Percentiles rank a stretch among this genome's conserved stretches.
Conservation (phyloP, 2,888 invertebrate species). For the Argyresthia albistria region DNA sequence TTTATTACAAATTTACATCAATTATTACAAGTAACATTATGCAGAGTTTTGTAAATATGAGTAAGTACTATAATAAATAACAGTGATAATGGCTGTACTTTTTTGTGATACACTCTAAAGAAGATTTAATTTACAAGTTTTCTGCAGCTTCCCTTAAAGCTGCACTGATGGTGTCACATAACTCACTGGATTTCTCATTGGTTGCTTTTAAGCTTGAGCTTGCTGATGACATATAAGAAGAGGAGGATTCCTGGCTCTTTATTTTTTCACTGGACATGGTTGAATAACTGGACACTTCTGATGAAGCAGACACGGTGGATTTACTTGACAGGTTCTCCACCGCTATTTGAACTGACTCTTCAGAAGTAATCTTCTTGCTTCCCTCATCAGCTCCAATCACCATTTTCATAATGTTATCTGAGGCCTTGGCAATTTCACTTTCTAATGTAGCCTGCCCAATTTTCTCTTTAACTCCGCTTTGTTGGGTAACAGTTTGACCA, state of each 20-base stretch:
- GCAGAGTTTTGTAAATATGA: background rate
- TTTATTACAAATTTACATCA: background rate
- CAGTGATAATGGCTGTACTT: background rate
- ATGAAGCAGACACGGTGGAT: background rate
- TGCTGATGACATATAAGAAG: slow-evolving; percentile 16
- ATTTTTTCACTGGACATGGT: slow-evolving; percentile 4
- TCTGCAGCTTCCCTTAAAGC: slow-evolving; percentile 32
- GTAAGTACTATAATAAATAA: background rate
- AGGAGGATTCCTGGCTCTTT: slow-evolving; percentile 6
- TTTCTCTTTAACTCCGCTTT: background rate
- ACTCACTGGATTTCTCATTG: slow-evolving; percentile 22
- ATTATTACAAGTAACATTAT: background rate
- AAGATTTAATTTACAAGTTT: slow-evolving; percentile 18
- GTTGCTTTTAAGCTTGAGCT: slow-evolving; percentile 20
- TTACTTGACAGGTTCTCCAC: background rate
- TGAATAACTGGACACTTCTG: slow-evolving; percentile 1
- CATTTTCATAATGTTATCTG: slow-evolving; percentile 1
- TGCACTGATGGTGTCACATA: slow-evolving; percentile 23
- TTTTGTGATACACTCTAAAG: background rate
- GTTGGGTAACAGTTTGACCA: slow-evolving; percentile 10
- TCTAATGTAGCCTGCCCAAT: background rate
- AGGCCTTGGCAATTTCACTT: slow-evolving; percentile 2
- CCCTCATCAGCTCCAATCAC: background rate
- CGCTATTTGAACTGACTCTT: slow-evolving; percentile 1
- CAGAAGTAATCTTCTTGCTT: background rate